Percentiles rank a stretch among this genome's conserved stretches.
Evolutionary conservation across 1,140 invertebrate species (phyloP).

Genomic region (Reticulitermes speratus): DNA sequence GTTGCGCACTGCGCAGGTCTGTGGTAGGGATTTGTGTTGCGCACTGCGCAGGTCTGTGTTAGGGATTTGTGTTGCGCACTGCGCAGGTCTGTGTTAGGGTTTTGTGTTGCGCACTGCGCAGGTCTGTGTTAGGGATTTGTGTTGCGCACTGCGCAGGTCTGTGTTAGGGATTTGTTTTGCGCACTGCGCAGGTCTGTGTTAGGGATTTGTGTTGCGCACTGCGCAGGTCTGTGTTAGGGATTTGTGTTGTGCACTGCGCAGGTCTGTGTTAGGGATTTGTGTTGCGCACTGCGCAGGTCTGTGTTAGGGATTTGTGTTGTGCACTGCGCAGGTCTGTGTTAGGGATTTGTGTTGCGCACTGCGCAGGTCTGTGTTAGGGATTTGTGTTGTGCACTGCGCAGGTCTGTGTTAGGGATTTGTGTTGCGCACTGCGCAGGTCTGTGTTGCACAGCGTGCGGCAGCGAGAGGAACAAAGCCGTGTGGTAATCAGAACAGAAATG

Average conservation of each 20-base stretch:
- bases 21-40: too few species aligned
- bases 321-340: background rate
- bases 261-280: background rate
- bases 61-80: background rate
- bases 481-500: background rate
- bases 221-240: too few species aligned
- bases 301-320: too few species aligned
- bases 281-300: too few species aligned
- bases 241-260: background rate
- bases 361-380: too few species aligned
- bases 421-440: background rate
- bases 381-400: background rate
- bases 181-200: background rate
- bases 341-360: background rate
- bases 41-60: background rate
- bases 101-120: background rate
- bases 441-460: background rate
- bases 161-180: too few species aligned
- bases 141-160: too few species aligned
- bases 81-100: too few species aligned
- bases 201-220: background rate
- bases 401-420: background rate
- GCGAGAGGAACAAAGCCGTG: background rate
- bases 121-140: background rate
- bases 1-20: too few species aligned